Conservation (phyloP, 1,140 invertebrate species). For the Ericerus pela region DNA sequence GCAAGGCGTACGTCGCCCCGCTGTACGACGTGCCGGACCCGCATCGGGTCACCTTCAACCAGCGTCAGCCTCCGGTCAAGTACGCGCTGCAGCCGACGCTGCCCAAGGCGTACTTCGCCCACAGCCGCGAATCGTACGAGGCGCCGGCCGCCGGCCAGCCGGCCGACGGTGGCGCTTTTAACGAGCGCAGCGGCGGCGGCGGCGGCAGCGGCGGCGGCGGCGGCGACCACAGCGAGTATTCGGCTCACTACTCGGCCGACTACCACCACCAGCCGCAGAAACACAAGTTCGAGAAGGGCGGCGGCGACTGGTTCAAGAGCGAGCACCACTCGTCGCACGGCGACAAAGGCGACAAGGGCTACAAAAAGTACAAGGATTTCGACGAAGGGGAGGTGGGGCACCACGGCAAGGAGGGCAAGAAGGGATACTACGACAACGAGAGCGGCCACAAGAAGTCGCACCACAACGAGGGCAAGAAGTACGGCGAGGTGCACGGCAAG, state of each 20-base stretch:
- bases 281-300: conserved; percentile 25
- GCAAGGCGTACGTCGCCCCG: conserved; percentile 13
- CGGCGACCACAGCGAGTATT: conserved; percentile 14
- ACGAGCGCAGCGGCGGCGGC: conserved; percentile 30
- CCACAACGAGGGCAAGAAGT: conserved; percentile 22
- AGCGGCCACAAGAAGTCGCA: conserved; percentile 21
- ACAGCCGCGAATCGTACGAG: conserved; percentile 28
- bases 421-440: conserved; percentile 20
- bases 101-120: conserved; percentile 1
- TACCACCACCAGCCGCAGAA: conserved; percentile 13
- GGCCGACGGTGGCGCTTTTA: neutral
- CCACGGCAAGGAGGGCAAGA: conserved; percentile 21
- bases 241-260: neutral
- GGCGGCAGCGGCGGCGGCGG: conserved; percentile 1
- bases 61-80: conserved; percentile 9
- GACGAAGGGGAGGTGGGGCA: conserved; percentile 26
- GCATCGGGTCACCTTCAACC: conserved; percentile 1
- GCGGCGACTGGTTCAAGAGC: conserved; percentile 32
- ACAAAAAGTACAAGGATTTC: conserved; percentile 34
- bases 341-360: conserved; percentile 39
- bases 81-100: conserved; percentile 11
- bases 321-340: conserved; percentile 36
- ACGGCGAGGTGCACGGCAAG: conserved; percentile 31
- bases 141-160: conserved; percentile 10
- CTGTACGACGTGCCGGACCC: neutral